Evolutionary conservation across 1,140 invertebrate genomes (phyloP), one percentile per base, ranked within the genome.

Genomic region (Drosophila repleta): DNA sequence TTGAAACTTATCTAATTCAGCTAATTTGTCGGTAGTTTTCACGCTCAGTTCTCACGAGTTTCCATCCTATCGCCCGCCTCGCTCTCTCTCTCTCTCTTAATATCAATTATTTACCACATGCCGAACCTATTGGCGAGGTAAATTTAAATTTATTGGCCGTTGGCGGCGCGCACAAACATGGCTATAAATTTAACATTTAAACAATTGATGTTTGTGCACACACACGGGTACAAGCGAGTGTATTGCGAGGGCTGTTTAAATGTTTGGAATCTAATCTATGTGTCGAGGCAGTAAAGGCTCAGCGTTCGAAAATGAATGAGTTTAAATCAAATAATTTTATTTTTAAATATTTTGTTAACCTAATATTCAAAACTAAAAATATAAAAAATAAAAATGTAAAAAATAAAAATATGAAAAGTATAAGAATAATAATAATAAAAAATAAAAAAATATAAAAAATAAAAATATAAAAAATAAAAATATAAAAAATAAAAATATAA

Each of bases 81-180:
- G 4, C 26, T 29, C 6, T 5, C 6, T 29, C 26, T 5, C 26
- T 29, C 37, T 21, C 65, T 20, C 45, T 70, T 60, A 71, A 76
- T 82, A 69, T 83, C 62, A 79, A 83, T 83, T 83, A 83, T 79
- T 79, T 74, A 43, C 61, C 65, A 66, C 69, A 74, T 53, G 48
- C 43, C 32, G 52, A 45, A 13, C 24, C 26, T 41, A 15, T 20
- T 20, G 18, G 46, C 15, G 6, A 35, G 21, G 35, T 60, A 68
- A 70, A 78, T 76, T 87, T 75, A 68, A 87, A 85, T 85, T 87
- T 88, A 87, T 87, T 49, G 83, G 60, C 67, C 78, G 20, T 56
- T 66, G 62, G 71, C 63, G 52, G 53, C 65, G 55, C 56, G 60
- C 79, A 88, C 79, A 87, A 87, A 87, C 83, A 87, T 76, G 57